phyloP scores from a whole-genome alignment of 2,797 vertebrate species.

The Darevskia mixta region DNA sequence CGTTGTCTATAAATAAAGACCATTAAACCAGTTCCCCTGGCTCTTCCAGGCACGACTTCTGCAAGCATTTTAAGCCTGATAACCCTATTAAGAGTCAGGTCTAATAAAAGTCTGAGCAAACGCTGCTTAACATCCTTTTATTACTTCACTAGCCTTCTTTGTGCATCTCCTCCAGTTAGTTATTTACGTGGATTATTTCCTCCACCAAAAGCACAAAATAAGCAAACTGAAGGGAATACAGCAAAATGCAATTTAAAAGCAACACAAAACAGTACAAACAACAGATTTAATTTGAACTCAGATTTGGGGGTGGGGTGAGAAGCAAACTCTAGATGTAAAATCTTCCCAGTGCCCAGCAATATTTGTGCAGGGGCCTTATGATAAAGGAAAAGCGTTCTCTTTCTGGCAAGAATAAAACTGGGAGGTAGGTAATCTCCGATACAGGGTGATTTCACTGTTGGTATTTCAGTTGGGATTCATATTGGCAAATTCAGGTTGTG shows the following conservation, averaged over 20 bases:
- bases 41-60: slow-evolving; percentile 15
- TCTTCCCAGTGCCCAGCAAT: neutral
- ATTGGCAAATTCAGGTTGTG: too few relatives aligned
- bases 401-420: neutral
- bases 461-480: too few relatives aligned
- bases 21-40: neutral
- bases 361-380: neutral
- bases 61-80: neutral
- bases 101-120: neutral
- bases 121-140: neutral
- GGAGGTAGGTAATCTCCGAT: neutral
- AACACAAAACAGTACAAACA: neutral
- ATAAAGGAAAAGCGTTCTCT: neutral
- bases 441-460: too few relatives aligned
- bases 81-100: neutral
- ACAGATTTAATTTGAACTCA: neutral
- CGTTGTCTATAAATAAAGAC: slow-evolving; percentile 6
- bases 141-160: neutral
- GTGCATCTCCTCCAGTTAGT: neutral
- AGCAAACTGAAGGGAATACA: neutral
- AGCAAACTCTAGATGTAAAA: neutral
- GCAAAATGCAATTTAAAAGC: neutral
- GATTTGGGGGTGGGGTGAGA: neutral
- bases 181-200: neutral
- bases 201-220: neutral